These are phyloP conservation scores for Hybognathus amarus DNA, from an alignment of 2,797 vertebrate genomes.

Conservation along the genomic window DNA sequence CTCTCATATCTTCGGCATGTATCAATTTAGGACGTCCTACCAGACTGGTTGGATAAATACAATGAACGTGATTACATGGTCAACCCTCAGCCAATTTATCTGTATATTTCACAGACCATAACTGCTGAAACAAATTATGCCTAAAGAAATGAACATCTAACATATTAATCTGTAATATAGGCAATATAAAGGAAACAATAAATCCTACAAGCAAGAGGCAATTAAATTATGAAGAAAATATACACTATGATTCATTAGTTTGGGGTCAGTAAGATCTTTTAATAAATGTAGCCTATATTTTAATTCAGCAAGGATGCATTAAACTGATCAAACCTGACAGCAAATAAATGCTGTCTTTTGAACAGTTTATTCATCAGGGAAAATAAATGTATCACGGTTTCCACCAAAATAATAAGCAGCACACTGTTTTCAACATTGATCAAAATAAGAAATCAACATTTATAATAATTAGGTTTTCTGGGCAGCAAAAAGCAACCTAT, in stretches of 20 bases:
- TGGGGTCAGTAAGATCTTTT: neutral
- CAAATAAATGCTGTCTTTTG: neutral
- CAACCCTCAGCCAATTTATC: neutral
- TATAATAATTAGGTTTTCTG: neutral
- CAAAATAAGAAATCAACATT: neutral
- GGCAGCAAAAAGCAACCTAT: neutral
- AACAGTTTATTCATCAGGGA: neutral
- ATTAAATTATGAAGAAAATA: neutral
- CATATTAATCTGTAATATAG: too few species aligned
- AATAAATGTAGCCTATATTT: neutral
- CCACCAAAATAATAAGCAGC: neutral
- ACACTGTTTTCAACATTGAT: neutral
- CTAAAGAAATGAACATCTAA: neutral
- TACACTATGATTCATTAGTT: neutral
- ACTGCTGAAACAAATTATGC: neutral
- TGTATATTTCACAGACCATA: neutral
- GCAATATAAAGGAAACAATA: neutral
- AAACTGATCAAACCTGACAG: neutral
- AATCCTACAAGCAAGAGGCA: neutral
- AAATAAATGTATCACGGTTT: neutral
- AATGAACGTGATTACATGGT: neutral
- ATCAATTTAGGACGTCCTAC: neutral
- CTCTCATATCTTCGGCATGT: neutral
- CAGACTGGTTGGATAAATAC: neutral
- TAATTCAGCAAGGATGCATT: neutral